These are phyloP conservation scores for Mesocentrotus franciscanus DNA, from an alignment of 53 echinoderm and acorn worm genomes.

Conservation along the genomic window DNA sequence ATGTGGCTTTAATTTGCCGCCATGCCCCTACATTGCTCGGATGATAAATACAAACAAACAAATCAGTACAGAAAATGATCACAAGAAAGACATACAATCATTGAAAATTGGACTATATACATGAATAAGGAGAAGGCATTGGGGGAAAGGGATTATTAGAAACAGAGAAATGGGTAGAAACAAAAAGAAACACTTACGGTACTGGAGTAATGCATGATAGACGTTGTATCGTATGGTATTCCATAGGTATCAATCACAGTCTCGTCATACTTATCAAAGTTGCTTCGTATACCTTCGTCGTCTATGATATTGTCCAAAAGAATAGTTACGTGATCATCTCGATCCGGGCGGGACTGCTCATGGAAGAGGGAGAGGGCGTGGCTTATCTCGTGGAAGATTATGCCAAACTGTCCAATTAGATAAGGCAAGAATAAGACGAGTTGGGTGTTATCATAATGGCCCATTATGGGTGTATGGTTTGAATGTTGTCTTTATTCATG, in stretches of 20 bases:
- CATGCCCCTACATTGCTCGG: too few relatives aligned
- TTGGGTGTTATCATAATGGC: too few relatives aligned
- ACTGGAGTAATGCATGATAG: neutral
- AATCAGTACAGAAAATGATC: too few relatives aligned
- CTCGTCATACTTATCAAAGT: neutral
- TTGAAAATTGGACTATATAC: neutral
- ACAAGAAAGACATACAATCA: neutral
- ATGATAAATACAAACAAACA: too few relatives aligned
- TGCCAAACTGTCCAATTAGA: neutral
- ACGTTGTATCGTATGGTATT: slow-evolving; percentile 4
- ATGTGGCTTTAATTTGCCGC: too few relatives aligned
- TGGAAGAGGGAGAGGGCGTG: slow-evolving; percentile 1
- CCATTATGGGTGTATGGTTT: too few relatives aligned
- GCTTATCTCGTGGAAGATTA: neutral
- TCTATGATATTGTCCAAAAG: neutral
- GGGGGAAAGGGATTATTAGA: neutral
- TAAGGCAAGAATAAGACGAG: neutral
- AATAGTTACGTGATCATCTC: slow-evolving; percentile 16
- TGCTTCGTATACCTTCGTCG: neutral
- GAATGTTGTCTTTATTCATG: too few relatives aligned
- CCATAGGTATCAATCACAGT: neutral
- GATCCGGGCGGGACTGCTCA: slow-evolving; percentile 1
- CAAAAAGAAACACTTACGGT: neutral
- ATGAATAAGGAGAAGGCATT: neutral
- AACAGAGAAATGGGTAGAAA: neutral